Evolutionary conservation across 2,113 vertebrate genomes (phyloP).

Genomic region (Recurvirostra avosetta): DNA sequence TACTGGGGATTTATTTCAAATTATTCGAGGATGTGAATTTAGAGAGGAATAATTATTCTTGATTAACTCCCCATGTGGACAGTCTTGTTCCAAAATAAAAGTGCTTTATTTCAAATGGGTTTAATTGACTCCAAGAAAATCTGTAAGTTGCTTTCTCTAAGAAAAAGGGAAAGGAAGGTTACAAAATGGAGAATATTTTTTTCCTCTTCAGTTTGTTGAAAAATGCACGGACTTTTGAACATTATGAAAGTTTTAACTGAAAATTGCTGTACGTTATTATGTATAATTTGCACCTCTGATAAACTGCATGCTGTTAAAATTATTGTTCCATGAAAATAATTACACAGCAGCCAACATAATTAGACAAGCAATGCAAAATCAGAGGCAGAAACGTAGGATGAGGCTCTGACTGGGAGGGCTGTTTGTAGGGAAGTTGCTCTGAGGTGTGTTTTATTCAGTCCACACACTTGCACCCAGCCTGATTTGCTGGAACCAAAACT

Average conservation of each 20-base stretch:
- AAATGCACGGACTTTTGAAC: background rate
- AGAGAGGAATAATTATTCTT: slow-evolving; percentile 56
- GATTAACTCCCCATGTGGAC: slow-evolving; percentile 37
- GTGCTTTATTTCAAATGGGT: background rate
- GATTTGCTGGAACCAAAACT: background rate
- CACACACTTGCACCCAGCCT: background rate
- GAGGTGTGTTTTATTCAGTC: slow-evolving; percentile 14
- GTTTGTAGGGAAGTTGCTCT: background rate
- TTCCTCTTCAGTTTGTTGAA: background rate
- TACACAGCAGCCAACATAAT: slow-evolving; percentile 59
- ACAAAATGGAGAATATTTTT: background rate
- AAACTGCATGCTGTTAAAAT: slow-evolving; percentile 46
- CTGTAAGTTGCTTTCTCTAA: background rate
- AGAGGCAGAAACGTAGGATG: background rate
- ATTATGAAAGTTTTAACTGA: slow-evolving; percentile 22
- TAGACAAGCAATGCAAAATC: slow-evolving; percentile 13
- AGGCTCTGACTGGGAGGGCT: background rate
- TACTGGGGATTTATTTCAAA: slow-evolving; percentile 50
- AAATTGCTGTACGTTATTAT: slow-evolving; percentile 8
- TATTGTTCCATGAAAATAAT: slow-evolving; percentile 69
- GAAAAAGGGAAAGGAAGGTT: background rate
- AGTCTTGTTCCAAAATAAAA: slow-evolving; percentile 38
- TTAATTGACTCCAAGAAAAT: slow-evolving; percentile 12
- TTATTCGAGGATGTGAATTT: slow-evolving; percentile 41
- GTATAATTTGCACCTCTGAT: slow-evolving; percentile 59